A percentile compares a stretch with the other conserved stretches of the same genome.
phyloP scores from a whole-genome alignment of 2,888 invertebrate genomes.

The Leucoptera coffeella region DNA sequence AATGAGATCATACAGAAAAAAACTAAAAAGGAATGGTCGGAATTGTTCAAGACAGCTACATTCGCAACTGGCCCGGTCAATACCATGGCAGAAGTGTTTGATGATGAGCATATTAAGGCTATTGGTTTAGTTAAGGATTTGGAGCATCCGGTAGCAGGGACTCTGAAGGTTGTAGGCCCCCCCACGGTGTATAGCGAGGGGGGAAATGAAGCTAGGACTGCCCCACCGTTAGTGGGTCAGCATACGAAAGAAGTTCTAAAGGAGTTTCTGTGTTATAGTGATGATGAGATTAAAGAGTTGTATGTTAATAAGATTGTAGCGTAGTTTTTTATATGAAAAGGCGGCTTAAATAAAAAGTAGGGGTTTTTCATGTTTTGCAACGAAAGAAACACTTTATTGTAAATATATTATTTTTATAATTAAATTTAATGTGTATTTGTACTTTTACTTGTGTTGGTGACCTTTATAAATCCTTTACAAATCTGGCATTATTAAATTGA shows the following conservation, averaged over 20 bases:
- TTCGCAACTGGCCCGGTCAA: slow-evolving; percentile 92
- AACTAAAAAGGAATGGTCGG: slow-evolving; percentile 69
- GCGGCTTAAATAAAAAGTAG: no score
- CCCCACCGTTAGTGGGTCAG: slow-evolving; percentile 83
- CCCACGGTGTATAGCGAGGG: slow-evolving; percentile 76
- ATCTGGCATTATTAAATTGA: no score
- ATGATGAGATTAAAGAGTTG: slow-evolving; percentile 51
- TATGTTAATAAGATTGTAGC: slow-evolving; percentile 32
- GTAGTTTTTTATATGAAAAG: no score
- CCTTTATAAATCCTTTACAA: no score
- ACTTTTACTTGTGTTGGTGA: no score
- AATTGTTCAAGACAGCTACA: slow-evolving; percentile 61
- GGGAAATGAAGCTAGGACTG: slow-evolving; percentile 59
- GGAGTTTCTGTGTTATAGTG: slow-evolving; percentile 59
- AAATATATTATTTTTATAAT: no score
- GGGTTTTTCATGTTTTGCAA: no score
- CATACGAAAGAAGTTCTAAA: slow-evolving; percentile 75
- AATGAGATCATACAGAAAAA: slow-evolving; percentile 51
- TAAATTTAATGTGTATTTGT: no score
- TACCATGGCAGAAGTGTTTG: slow-evolving; percentile 76
- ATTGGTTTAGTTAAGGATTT: slow-evolving; percentile 68
- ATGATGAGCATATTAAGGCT: slow-evolving; percentile 76
- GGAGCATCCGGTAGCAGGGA: slow-evolving; percentile 62
- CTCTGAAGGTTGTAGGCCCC: slow-evolving; percentile 76
- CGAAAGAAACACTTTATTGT: no score